These are phyloP conservation scores for Apotomis betuletana DNA, from an alignment of 2,888 invertebrate genomes.

Conservation along the genomic window DNA sequence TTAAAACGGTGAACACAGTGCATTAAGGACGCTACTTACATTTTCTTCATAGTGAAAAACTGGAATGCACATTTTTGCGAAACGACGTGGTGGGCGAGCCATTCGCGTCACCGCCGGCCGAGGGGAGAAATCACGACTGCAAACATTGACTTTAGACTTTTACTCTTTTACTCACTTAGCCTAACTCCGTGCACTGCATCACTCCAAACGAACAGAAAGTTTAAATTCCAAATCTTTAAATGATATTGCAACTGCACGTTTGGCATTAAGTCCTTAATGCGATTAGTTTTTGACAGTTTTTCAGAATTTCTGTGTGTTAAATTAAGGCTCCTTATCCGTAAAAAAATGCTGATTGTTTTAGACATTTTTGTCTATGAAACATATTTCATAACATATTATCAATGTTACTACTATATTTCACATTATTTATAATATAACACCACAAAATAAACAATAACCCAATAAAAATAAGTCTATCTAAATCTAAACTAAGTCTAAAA, in stretches of 20 bases:
- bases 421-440: too few species aligned
- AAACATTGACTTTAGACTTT: slow-evolving; percentile 82
- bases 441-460: too few species aligned
- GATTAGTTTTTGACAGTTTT: not conserved
- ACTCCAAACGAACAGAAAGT: slow-evolving; percentile 69
- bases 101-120: slow-evolving; percentile 66
- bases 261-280: slow-evolving; percentile 23
- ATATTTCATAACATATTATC: too few species aligned
- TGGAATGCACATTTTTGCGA: slow-evolving; percentile 59
- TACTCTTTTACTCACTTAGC: slow-evolving; percentile 80
- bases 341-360: too few species aligned
- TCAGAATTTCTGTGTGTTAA: not conserved
- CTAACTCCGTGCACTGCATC: slow-evolving; percentile 74
- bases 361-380: too few species aligned
- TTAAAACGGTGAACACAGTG: slow-evolving; percentile 27
- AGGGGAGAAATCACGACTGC: slow-evolving; percentile 78
- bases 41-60: slow-evolving; percentile 46
- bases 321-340: too few species aligned
- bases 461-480: too few species aligned
- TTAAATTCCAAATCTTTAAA: slow-evolving; percentile 69
- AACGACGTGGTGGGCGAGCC: slow-evolving; percentile 47
- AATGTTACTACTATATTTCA: too few species aligned
- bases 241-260: slow-evolving; percentile 60
- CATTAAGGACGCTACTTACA: slow-evolving; percentile 25
- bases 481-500: too few species aligned